Percentiles rank a stretch among this genome's conserved stretches.
Conservation (phyloP, 1,140 invertebrate genomes). For the Uloborus diversus region DNA sequence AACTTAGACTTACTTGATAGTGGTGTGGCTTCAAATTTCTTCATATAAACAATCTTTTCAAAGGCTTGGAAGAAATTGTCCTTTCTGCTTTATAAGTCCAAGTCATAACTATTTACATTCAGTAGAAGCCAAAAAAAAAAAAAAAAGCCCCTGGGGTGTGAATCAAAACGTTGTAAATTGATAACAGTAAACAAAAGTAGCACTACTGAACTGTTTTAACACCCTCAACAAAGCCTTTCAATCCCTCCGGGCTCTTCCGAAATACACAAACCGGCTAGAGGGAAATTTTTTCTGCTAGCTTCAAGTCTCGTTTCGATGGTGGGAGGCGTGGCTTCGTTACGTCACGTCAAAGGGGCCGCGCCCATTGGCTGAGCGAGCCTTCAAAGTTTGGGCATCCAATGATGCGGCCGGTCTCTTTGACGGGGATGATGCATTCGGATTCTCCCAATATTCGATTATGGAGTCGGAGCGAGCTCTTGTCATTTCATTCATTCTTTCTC, state of each 20-base stretch:
- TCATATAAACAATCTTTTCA: slow-evolving; percentile 27
- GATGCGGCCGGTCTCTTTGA: slow-evolving; percentile 11
- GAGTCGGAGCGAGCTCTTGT: slow-evolving; percentile 11
- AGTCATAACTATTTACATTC: background rate
- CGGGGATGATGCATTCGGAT: slow-evolving; percentile 29
- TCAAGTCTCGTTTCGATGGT: background rate
- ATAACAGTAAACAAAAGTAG: too few relatives aligned
- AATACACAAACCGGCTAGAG: background rate
- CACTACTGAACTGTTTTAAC: too few relatives aligned
- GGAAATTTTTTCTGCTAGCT: slow-evolving; percentile 20
- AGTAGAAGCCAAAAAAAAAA: too few relatives aligned
- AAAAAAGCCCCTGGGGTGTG: too few relatives aligned
- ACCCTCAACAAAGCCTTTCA: too few relatives aligned
- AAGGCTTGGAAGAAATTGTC: background rate
- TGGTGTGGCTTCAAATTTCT: slow-evolving; percentile 46
- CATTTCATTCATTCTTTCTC: slow-evolving; percentile 32
- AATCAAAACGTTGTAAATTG: too few relatives aligned
- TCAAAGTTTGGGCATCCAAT: slow-evolving; percentile 41
- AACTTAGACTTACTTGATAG: slow-evolving; percentile 35
- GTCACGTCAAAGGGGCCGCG: background rate
- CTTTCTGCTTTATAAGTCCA: background rate
- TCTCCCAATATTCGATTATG: slow-evolving; percentile 7
- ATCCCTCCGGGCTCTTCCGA: background rate
- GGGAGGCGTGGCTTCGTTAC: slow-evolving; percentile 23
- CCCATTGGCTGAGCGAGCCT: slow-evolving; percentile 19